Conservation (phyloP, 2,888 invertebrate genomes). For the Adelognathus sp. region DNA sequence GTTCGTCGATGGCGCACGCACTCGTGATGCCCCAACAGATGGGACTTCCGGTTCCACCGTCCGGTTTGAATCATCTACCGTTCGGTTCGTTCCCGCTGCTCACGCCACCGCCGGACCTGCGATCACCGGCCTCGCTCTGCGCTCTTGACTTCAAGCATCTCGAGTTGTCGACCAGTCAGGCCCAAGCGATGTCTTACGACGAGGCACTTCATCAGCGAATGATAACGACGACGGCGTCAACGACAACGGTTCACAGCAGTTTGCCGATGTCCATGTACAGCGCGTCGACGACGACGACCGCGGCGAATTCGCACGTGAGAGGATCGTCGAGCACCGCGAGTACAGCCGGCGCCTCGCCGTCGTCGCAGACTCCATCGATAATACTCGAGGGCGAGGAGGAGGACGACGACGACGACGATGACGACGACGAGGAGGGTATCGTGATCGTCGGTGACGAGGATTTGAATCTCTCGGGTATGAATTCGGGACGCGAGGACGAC, state of each 20-base stretch:
- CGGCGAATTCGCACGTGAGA: slow-evolving; percentile 80
- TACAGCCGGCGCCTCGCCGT: slow-evolving; percentile 79
- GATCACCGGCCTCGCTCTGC: slow-evolving; percentile 83
- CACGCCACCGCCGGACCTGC: slow-evolving; percentile 87
- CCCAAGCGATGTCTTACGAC: slow-evolving; percentile 78
- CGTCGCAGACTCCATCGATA: slow-evolving; percentile 70
- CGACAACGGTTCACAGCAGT: slow-evolving; percentile 83
- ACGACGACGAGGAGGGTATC: slow-evolving; percentile 86
- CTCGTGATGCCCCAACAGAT: slow-evolving; percentile 89
- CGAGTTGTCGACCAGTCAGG: slow-evolving; percentile 83
- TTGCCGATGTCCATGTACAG: slow-evolving; percentile 68
- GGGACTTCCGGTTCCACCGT: slow-evolving; percentile 85
- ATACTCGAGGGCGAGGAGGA: slow-evolving; percentile 78
- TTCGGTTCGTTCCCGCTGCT: slow-evolving; percentile 91
- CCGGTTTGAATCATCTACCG: slow-evolving; percentile 87
- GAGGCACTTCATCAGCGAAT: slow-evolving; percentile 84
- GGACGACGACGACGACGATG: slow-evolving; percentile 84
- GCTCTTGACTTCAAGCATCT: slow-evolving; percentile 86
- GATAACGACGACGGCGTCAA: slow-evolving; percentile 81
- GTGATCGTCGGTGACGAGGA: slow-evolving; percentile 88
- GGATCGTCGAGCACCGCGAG: slow-evolving; percentile 81
- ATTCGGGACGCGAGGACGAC: slow-evolving; percentile 74
- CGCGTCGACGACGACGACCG: slow-evolving; percentile 84
- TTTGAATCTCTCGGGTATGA: slow-evolving; percentile 72
- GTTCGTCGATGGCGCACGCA: slow-evolving; percentile 93